A percentile compares a stretch with the other conserved stretches of the same genome.
Conservation (phyloP, 2,888 invertebrate species). For the Iselma pallidipennis region DNA sequence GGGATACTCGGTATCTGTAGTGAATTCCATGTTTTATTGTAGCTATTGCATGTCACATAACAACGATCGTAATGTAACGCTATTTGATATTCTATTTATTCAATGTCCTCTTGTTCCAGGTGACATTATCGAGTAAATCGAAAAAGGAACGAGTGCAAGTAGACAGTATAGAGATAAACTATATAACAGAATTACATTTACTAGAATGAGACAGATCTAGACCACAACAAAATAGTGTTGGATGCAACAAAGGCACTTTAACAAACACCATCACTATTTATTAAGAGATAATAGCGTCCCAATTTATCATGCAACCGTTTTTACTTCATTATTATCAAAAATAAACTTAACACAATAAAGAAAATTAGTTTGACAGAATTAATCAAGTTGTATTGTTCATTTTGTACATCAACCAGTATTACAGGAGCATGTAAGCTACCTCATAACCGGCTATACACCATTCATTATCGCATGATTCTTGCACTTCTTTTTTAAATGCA, state of each 20-base stretch:
- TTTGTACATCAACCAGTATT: background rate
- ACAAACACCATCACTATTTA: too few relatives aligned
- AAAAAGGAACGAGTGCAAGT: background rate
- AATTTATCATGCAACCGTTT: background rate
- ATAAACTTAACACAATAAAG: background rate
- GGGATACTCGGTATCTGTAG: too few relatives aligned
- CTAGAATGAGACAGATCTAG: too few relatives aligned
- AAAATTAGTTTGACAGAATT: background rate
- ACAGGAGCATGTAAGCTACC: background rate
- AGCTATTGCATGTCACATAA: background rate
- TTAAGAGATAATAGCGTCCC: too few relatives aligned
- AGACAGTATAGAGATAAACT: background rate
- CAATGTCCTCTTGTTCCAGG: background rate
- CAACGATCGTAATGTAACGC: background rate
- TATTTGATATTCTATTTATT: conserved; percentile 1
- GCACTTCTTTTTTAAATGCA: background rate
- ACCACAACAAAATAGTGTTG: too few relatives aligned
- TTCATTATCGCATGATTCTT: background rate
- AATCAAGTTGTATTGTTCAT: background rate
- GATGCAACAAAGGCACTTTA: too few relatives aligned
- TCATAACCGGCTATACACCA: background rate
- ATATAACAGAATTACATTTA: too few relatives aligned
- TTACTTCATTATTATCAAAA: background rate
- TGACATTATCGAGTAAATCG: background rate
- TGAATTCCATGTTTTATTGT: background rate